A percentile compares a stretch with the other conserved stretches of the same genome.
phyloP scores from a whole-genome alignment of 2,113 vertebrate species.

The Lepus americanus region DNA sequence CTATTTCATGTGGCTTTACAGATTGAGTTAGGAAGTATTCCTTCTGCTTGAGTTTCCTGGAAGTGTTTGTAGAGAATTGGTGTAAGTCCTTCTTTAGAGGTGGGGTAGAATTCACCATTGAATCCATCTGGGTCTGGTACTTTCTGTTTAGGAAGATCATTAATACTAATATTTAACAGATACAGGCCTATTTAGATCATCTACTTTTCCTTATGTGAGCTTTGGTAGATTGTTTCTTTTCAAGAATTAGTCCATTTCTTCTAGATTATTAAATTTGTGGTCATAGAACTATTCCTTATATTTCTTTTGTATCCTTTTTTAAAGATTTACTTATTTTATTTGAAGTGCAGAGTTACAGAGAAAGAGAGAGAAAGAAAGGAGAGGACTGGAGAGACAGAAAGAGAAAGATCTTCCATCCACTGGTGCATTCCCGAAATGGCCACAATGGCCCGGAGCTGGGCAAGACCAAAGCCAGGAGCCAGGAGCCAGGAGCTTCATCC shows the following conservation, averaged over 20 bases:
- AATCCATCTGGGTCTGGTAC: not conserved
- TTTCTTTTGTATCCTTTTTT: not conserved
- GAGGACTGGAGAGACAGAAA: too few relatives aligned
- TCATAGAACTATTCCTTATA: not conserved
- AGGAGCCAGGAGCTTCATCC: too few relatives aligned
- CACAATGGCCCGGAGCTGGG: too few relatives aligned
- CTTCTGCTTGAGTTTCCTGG: not conserved
- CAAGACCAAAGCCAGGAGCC: too few relatives aligned
- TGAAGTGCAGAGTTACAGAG: too few relatives aligned
- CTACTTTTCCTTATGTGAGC: not conserved
- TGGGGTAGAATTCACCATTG: not conserved
- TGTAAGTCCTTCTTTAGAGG: not conserved
- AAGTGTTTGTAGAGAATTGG: not conserved
- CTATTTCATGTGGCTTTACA: not conserved
- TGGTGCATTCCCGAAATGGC: too few relatives aligned
- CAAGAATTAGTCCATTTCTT: not conserved
- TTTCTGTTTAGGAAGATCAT: not conserved
- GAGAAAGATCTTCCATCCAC: too few relatives aligned
- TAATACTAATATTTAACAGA: constrained; percentile 10
- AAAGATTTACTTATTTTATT: too few relatives aligned
- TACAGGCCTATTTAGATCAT: not conserved
- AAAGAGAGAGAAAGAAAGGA: too few relatives aligned
- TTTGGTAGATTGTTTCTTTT: constrained; percentile 29
- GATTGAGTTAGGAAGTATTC: not conserved
- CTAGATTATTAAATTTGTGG: not conserved